Percentiles rank a stretch among this genome's conserved stretches.
Evolutionary conservation across 37 sponge, comb jelly and placozoan genomes (phyloP).

Genomic region (Aplysina aerophoba): DNA sequence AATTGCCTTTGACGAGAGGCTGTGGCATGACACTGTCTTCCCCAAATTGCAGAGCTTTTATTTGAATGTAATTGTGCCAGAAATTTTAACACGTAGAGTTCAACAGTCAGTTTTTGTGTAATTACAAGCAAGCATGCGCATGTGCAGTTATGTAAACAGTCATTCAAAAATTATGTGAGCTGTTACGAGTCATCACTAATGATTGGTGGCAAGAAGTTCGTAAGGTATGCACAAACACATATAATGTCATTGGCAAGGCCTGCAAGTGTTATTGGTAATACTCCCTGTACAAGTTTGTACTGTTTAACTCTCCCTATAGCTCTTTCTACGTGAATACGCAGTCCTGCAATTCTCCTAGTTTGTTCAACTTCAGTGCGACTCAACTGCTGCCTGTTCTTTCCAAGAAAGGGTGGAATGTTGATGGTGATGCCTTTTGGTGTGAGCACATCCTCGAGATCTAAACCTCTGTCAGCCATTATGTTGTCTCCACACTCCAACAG

Average conservation of each 20-base stretch:
- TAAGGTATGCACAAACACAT: conserved; percentile 22
- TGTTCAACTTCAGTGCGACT: too few species aligned
- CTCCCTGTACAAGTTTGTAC: conserved; percentile 18
- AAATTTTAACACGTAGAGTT: conserved; percentile 8
- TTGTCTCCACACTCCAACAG: too few species aligned
- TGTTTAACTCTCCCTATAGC: conserved; percentile 40
- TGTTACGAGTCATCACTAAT: conserved; percentile 6
- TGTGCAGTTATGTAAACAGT: too few species aligned
- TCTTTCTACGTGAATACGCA: conserved; percentile 43
- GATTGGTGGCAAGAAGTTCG: conserved; percentile 31
- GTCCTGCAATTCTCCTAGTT: conserved; percentile 34
- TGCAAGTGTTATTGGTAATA: conserved; percentile 4
- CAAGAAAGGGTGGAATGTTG: too few species aligned
- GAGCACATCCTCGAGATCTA: too few species aligned
- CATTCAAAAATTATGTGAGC: too few species aligned
- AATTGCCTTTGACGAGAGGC: not conserved
- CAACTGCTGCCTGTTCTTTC: too few species aligned
- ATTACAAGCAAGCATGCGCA: too few species aligned
- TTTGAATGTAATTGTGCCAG: not conserved
- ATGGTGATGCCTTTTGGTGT: too few species aligned
- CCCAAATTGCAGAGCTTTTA: not conserved
- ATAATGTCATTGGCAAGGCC: conserved; percentile 33
- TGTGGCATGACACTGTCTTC: not conserved
- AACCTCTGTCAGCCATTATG: too few species aligned
- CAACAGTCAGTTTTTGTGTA: not conserved